Conservation (phyloP, 2,888 invertebrate genomes). For the Heliothis peltigera region DNA sequence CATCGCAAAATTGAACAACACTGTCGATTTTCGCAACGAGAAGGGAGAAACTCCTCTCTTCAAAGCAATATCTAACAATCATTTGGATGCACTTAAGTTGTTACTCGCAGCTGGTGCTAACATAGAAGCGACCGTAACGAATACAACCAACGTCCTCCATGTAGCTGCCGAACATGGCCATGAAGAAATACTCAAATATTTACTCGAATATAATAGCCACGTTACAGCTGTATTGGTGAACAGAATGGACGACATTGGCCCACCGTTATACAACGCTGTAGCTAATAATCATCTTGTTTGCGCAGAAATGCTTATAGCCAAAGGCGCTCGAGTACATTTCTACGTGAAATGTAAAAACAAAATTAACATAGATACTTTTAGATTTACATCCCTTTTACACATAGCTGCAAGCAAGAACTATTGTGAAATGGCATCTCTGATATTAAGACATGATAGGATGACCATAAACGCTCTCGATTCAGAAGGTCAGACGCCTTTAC, state of each 20-base stretch:
- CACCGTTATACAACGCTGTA: slow-evolving; percentile 61
- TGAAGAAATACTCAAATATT: slow-evolving; percentile 82
- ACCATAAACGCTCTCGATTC: slow-evolving; percentile 59
- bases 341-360: slow-evolving; percentile 44
- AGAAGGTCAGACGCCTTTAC: slow-evolving; percentile 57
- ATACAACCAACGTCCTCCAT: slow-evolving; percentile 81
- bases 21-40: slow-evolving; percentile 71
- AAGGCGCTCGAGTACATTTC: slow-evolving; percentile 55
- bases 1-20: slow-evolving; percentile 62
- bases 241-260: slow-evolving; percentile 32
- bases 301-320: slow-evolving; percentile 66
- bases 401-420: slow-evolving; percentile 78
- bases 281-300: slow-evolving; percentile 64
- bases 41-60: slow-evolving; percentile 82
- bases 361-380: not conserved
- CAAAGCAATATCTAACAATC: slow-evolving; percentile 76
- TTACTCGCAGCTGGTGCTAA: slow-evolving; percentile 78
- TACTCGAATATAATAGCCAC: slow-evolving; percentile 80
- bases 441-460: slow-evolving; percentile 72
- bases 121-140: slow-evolving; percentile 77
- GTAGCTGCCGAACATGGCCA: slow-evolving; percentile 78
- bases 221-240: slow-evolving; percentile 49
- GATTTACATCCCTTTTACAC: slow-evolving; percentile 59
- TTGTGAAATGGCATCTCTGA: slow-evolving; percentile 68
- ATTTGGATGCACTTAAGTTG: slow-evolving; percentile 74